phyloP scores from a whole-genome alignment of 2,797 vertebrate species.

The Odontamblyopus lacepedii region DNA sequence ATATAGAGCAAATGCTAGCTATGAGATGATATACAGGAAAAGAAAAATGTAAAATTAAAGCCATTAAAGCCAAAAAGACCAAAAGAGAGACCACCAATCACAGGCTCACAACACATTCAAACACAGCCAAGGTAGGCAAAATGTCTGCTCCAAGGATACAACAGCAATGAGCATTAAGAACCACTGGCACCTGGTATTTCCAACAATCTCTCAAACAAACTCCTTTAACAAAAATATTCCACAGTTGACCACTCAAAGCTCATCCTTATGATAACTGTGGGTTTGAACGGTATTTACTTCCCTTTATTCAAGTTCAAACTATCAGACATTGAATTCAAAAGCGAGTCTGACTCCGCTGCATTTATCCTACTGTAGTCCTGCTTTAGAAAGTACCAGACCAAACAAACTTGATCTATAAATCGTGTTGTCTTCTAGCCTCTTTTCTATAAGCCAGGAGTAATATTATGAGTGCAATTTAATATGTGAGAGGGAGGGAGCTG shows the following conservation, averaged over 20 bases:
- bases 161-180: not conserved
- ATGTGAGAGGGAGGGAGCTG: slow-evolving; percentile 81
- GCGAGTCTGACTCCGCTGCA: slow-evolving; percentile 60
- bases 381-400: slow-evolving; percentile 71
- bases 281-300: slow-evolving; percentile 72
- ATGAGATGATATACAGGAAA: too few species aligned
- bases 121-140: not conserved
- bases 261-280: slow-evolving; percentile 49
- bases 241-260: not conserved
- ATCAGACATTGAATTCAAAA: slow-evolving; percentile 70
- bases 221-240: not conserved
- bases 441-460: slow-evolving; percentile 76
- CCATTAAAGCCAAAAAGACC: too few species aligned
- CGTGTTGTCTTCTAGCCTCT: slow-evolving; percentile 33
- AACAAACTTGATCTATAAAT: slow-evolving; percentile 68
- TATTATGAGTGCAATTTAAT: slow-evolving; percentile 84
- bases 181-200: not conserved
- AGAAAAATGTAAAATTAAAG: too few species aligned
- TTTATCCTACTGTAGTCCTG: slow-evolving; percentile 54
- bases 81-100: too few species aligned
- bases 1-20: too few species aligned
- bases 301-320: slow-evolving; percentile 73
- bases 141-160: not conserved
- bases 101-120: not conserved
- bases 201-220: too few species aligned